These are phyloP conservation scores for Danaus plexippus DNA, from an alignment of 1,140 invertebrate species.

Conservation along the genomic window DNA sequence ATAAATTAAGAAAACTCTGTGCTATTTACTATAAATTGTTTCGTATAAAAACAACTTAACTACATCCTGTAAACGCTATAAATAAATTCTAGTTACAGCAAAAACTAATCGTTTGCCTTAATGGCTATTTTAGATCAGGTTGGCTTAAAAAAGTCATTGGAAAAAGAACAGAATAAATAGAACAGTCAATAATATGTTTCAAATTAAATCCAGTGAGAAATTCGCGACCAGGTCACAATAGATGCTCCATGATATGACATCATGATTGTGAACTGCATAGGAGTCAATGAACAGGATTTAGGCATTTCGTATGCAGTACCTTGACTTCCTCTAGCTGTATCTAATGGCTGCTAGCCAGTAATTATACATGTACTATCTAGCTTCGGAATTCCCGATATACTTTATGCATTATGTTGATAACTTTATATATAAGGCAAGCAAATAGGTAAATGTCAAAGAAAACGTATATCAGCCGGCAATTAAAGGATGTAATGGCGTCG, in stretches of 20 bases:
- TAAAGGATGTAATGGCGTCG: constrained; percentile 19
- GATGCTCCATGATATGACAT: constrained; percentile 57
- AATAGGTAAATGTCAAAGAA: constrained; percentile 9
- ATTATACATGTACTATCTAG: constrained; percentile 43
- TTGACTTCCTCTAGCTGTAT: constrained; percentile 55
- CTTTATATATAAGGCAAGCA: constrained; percentile 6
- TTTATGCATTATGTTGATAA: background rate
- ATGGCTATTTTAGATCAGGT: too few relatives aligned
- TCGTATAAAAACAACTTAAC: too few relatives aligned
- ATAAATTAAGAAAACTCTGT: too few relatives aligned
- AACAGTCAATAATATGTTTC: constrained; percentile 47
- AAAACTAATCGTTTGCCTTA: too few relatives aligned
- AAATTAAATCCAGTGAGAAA: constrained; percentile 56
- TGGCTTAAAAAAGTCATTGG: constrained; percentile 33
- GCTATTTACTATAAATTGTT: too few relatives aligned
- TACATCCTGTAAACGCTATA: too few relatives aligned
- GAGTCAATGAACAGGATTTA: constrained; percentile 67
- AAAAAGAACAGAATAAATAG: constrained; percentile 49
- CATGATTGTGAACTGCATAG: constrained; percentile 63
- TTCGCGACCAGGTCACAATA: constrained; percentile 63
- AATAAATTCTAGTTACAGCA: too few relatives aligned
- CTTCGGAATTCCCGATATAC: constrained; percentile 33
- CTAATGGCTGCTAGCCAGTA: constrained; percentile 45
- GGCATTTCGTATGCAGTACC: constrained; percentile 61
- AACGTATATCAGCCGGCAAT: constrained; percentile 10